phyloP scores from a whole-genome alignment of 2,797 vertebrate species.

The Dicrostonyx torquatus region DNA sequence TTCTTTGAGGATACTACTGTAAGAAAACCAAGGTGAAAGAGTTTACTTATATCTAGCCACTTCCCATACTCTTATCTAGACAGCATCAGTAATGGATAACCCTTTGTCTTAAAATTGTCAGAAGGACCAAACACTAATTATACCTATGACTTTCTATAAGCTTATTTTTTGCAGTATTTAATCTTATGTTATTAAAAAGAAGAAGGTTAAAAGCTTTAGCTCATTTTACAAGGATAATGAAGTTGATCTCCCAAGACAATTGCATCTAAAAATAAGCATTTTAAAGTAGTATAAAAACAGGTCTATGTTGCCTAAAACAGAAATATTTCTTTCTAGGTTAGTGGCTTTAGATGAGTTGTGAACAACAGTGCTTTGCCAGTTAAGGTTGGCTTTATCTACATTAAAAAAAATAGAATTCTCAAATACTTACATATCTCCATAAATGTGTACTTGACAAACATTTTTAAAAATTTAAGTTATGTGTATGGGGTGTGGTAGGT shows the following conservation, averaged over 20 bases:
- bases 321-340: background rate
- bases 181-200: slow-evolving; percentile 35
- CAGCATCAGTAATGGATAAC: slow-evolving; percentile 15
- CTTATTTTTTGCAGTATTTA: slow-evolving; percentile 46
- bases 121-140: background rate
- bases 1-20: background rate
- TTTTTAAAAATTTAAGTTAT: background rate
- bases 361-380: background rate
- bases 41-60: background rate
- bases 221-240: slow-evolving; percentile 3
- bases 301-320: background rate
- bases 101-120: slow-evolving; percentile 38
- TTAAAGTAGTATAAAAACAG: background rate
- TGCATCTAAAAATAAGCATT: background rate
- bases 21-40: background rate
- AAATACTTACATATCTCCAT: background rate
- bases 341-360: background rate
- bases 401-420: background rate
- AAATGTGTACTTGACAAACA: background rate
- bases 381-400: slow-evolving; percentile 8
- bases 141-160: background rate
- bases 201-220: background rate
- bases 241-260: slow-evolving; percentile 31
- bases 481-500: background rate
- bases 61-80: background rate